Conservation (phyloP, 2,888 invertebrate species). For the Agonopterix heracliana region DNA sequence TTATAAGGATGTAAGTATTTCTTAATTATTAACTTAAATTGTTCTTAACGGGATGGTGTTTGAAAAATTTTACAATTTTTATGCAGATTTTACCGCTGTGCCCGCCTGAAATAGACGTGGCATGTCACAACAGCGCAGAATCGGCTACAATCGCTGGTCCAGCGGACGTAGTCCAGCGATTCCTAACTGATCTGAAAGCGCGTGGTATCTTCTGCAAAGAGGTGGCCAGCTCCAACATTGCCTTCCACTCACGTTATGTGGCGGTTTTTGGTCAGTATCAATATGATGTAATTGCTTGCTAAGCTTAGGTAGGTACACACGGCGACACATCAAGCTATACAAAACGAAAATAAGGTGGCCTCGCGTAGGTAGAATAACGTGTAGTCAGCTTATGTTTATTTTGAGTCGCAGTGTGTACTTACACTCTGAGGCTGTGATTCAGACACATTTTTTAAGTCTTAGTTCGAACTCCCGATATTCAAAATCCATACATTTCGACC, state of each 20-base stretch:
- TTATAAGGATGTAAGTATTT: slow-evolving; percentile 43
- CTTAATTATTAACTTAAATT: background rate
- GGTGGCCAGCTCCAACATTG: slow-evolving; percentile 81
- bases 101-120: slow-evolving; percentile 75
- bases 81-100: slow-evolving; percentile 2
- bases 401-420: no score
- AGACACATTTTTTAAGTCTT: no score
- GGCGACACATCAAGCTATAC: no score
- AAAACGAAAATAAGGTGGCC: no score
- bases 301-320: no score
- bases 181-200: slow-evolving; percentile 50
- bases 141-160: slow-evolving; percentile 85
- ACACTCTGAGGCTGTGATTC: no score
- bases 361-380: no score
- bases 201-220: slow-evolving; percentile 18
- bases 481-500: no score
- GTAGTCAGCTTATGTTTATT: no score
- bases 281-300: background rate
- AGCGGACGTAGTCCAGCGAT: slow-evolving; percentile 66
- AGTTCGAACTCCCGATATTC: no score
- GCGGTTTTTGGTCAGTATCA: slow-evolving; percentile 59
- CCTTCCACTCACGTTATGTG: slow-evolving; percentile 88
- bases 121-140: slow-evolving; percentile 83
- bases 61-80: background rate
- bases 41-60: background rate